Evolutionary conservation across 2,797 vertebrate genomes (phyloP).

Genomic region (Apogon talboti): DNA sequence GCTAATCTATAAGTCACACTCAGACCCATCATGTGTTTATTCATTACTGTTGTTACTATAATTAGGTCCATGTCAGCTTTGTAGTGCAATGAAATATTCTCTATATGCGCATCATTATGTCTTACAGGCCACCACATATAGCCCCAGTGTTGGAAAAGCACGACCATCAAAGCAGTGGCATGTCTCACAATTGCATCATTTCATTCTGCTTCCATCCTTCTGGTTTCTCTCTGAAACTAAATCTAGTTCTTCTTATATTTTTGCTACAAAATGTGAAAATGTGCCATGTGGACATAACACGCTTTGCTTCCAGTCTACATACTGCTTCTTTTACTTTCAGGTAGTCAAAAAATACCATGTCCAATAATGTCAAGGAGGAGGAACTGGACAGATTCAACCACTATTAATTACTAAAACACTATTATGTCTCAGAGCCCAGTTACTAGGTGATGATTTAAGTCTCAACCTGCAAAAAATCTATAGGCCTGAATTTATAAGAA

Average conservation of each 20-base stretch:
- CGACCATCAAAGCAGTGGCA: slow-evolving; percentile 52
- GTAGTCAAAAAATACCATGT: slow-evolving; percentile 14
- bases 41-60: background rate
- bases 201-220: slow-evolving; percentile 53
- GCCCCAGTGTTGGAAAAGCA: slow-evolving; percentile 28
- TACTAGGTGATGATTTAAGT: slow-evolving; percentile 50
- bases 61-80: background rate
- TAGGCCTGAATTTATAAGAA: background rate
- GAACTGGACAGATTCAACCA: slow-evolving; percentile 58
- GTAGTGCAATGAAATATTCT: background rate
- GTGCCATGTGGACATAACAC: background rate
- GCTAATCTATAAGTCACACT: background rate
- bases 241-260: slow-evolving; percentile 30
- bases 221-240: slow-evolving; percentile 41
- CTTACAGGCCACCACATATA: slow-evolving; percentile 3
- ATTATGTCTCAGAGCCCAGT: slow-evolving; percentile 45
- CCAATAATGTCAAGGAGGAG: slow-evolving; percentile 38
- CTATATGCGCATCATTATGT: slow-evolving; percentile 18
- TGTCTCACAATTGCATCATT: slow-evolving; percentile 74
- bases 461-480: slow-evolving; percentile 33
- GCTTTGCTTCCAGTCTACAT: slow-evolving; percentile 1
- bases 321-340: slow-evolving; percentile 17
- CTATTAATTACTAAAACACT: slow-evolving; percentile 52
- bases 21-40: background rate
- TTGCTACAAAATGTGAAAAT: slow-evolving; percentile 37